These are phyloP conservation scores for Gymnarchus niloticus DNA, from an alignment of 2,113 vertebrate genomes.

Conservation along the genomic window DNA sequence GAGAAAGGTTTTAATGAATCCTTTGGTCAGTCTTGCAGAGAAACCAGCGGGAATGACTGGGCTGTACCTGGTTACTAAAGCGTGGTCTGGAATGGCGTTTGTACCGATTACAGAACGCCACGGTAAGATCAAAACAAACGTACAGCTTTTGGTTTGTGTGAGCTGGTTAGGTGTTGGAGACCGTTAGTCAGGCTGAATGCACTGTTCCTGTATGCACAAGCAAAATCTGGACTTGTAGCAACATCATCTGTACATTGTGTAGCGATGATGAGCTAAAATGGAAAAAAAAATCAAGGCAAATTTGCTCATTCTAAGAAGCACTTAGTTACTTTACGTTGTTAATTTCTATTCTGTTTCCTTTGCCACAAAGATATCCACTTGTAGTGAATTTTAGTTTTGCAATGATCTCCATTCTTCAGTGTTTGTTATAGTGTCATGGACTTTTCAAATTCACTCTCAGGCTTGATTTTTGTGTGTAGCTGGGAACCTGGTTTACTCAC, in stretches of 20 bases:
- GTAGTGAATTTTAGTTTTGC: neutral
- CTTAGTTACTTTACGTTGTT: no score
- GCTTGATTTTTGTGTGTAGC: neutral
- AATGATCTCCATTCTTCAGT: neutral
- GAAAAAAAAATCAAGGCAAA: neutral
- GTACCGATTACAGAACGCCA: neutral
- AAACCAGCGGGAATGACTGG: neutral
- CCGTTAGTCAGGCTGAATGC: neutral
- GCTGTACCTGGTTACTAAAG: neutral
- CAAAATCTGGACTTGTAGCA: neutral
- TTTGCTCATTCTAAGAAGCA: neutral
- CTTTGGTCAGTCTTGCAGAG: neutral
- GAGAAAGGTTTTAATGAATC: neutral
- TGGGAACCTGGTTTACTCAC: neutral
- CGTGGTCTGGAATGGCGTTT: neutral
- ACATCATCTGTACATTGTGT: neutral
- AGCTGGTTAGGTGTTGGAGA: neutral
- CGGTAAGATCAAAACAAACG: neutral
- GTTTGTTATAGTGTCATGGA: neutral
- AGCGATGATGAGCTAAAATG: no score
- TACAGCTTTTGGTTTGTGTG: neutral
- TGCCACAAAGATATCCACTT: no score
- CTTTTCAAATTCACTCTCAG: neutral
- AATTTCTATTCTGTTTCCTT: no score
- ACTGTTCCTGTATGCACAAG: neutral